Evolutionary conservation across 1,140 invertebrate species (phyloP).

Genomic region (Teleopsis dalmanni): DNA sequence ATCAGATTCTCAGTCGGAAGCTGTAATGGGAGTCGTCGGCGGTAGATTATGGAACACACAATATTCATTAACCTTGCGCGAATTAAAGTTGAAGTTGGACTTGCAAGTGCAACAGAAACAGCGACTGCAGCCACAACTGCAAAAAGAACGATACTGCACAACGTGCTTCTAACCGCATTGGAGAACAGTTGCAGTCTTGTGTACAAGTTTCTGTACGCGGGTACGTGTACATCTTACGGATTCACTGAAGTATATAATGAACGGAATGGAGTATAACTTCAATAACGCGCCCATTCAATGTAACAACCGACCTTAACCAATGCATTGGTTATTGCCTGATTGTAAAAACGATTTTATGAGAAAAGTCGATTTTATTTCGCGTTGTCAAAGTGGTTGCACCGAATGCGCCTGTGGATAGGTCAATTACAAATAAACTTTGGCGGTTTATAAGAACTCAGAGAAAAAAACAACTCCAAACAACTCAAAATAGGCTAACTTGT

Average conservation of each 20-base stretch:
- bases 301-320: conserved; percentile 1
- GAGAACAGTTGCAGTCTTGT: too few species aligned
- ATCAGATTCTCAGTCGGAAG: conserved; percentile 7
- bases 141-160: conserved; percentile 48
- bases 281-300: conserved; percentile 9
- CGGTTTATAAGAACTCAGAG: too few species aligned
- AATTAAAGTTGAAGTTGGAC: conserved; percentile 10
- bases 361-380: too few species aligned
- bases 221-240: not conserved
- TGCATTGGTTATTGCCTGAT: conserved; percentile 2
- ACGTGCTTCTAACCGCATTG: too few species aligned
- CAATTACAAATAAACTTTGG: too few species aligned
- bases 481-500: too few species aligned
- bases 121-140: conserved; percentile 2
- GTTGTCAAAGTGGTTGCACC: too few species aligned
- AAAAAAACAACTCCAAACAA: too few species aligned
- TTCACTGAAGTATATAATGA: not conserved
- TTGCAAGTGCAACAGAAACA: conserved; percentile 5
- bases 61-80: conserved; percentile 14
- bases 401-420: too few species aligned
- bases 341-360: not conserved
- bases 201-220: not conserved
- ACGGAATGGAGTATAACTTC: too few species aligned
- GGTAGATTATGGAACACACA: conserved; percentile 4
- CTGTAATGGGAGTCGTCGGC: conserved; percentile 10